Evolutionary conservation across 2,113 vertebrate genomes (phyloP).

Genomic region (Rhombomys opimus): DNA sequence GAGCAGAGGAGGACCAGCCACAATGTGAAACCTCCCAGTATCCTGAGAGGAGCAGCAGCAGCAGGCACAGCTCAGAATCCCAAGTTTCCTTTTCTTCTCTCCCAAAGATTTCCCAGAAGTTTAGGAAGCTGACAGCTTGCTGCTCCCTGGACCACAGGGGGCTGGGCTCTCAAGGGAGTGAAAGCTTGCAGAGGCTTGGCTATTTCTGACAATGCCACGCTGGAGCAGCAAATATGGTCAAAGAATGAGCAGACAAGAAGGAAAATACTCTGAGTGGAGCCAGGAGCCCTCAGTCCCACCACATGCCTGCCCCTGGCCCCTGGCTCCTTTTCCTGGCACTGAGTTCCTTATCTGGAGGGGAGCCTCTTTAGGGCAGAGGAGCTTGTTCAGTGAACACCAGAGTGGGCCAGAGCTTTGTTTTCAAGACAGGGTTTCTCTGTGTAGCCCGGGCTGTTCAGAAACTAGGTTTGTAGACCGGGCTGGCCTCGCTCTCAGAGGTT

Average conservation of each 20-base stretch:
- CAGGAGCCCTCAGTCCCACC: neutral
- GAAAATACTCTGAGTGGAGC: neutral
- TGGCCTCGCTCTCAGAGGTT: neutral
- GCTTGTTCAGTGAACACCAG: neutral
- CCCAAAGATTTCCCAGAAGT: neutral
- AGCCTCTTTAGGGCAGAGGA: neutral
- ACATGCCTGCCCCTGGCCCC: neutral
- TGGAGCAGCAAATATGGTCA: slow-evolving; percentile 67
- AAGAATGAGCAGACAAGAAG: slow-evolving; percentile 35
- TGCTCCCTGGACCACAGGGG: rapidly evolving
- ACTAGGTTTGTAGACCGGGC: neutral
- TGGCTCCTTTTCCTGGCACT: neutral
- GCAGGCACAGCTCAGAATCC: neutral
- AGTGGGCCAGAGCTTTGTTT: neutral
- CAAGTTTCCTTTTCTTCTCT: neutral
- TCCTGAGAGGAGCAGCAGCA: rapidly evolving
- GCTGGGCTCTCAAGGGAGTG: neutral
- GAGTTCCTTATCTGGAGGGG: neutral
- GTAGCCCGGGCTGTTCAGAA: neutral
- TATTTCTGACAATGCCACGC: neutral
- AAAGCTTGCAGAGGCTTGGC: neutral
- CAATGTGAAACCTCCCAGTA: neutral
- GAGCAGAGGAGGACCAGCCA: too few species aligned
- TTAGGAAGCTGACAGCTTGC: neutral
- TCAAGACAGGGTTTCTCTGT: neutral